phyloP scores from a whole-genome alignment of 2,888 invertebrate genomes.

The Salpingus planirostris region DNA sequence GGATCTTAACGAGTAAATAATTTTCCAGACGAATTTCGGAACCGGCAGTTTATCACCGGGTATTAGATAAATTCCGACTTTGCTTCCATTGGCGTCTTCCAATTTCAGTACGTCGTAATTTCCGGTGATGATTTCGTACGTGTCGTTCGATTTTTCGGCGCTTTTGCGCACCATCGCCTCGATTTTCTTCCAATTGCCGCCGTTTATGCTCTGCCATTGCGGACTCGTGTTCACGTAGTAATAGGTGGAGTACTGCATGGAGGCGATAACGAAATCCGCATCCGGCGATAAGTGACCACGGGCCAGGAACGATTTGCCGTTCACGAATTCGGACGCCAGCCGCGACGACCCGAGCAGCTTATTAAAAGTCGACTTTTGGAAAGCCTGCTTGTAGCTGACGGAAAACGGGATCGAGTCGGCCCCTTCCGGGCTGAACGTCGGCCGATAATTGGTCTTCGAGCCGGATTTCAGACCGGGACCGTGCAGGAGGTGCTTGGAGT shows the following conservation, averaged over 20 bases:
- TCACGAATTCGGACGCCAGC: conserved; percentile 32
- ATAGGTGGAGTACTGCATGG: conserved; percentile 44
- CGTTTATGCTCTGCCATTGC: conserved; percentile 43
- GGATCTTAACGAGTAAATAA: conserved; percentile 37
- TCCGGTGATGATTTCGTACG: conserved; percentile 42
- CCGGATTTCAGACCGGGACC: conserved; percentile 9
- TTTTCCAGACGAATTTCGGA: conserved; percentile 44
- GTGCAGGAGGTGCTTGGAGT: not conserved
- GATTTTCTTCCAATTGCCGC: conserved; percentile 45
- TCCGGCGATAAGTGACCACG: conserved; percentile 47
- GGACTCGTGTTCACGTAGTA: conserved; percentile 46
- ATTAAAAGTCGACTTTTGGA: conserved; percentile 34
- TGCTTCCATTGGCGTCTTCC: conserved; percentile 30
- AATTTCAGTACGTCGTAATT: conserved; percentile 28
- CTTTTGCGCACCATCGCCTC: conserved; percentile 39
- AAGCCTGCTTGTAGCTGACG: conserved; percentile 29
- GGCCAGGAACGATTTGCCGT: conserved; percentile 34
- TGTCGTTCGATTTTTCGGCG: conserved; percentile 32
- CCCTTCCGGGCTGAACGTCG: conserved; percentile 34
- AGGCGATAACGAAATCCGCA: conserved; percentile 44
- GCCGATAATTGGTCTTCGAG: conserved; percentile 28
- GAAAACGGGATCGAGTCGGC: conserved; percentile 18
- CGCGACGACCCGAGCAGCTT: conserved; percentile 28
- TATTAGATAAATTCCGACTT: conserved; percentile 36
- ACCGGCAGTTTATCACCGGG: conserved; percentile 35